Evolutionary conservation across 2,797 vertebrate genomes (phyloP).

Genomic region (Falco concolor): DNA sequence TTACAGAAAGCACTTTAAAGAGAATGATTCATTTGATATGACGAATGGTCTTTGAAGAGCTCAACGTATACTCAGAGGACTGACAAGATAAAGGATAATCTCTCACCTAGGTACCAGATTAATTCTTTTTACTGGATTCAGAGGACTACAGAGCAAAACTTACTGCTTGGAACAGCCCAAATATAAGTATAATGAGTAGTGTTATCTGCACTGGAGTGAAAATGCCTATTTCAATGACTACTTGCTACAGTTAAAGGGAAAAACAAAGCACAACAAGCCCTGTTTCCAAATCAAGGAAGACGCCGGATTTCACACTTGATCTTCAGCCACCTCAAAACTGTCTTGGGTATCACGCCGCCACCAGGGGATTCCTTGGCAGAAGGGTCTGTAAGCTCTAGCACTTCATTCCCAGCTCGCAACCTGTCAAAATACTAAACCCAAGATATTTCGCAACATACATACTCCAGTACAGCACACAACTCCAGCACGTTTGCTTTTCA

Average conservation of each 20-base stretch:
- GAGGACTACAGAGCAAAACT: background rate
- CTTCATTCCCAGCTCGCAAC: background rate
- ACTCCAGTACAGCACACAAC: background rate
- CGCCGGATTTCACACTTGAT: accelerated
- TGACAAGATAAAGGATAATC: background rate
- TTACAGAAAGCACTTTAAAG: background rate
- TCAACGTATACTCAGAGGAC: background rate
- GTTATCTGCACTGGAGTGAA: background rate
- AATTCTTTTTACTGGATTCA: background rate
- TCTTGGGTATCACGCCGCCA: accelerated
- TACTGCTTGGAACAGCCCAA: background rate
- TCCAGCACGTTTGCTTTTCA: background rate
- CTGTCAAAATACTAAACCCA: background rate
- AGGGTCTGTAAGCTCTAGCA: background rate
- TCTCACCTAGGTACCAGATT: background rate
- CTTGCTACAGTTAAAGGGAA: background rate
- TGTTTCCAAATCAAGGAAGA: background rate
- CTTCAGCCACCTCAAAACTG: background rate
- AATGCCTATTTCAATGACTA: background rate
- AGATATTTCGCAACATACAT: background rate
- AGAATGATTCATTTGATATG: background rate
- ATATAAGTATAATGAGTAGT: no score
- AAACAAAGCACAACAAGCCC: background rate
- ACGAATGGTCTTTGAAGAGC: background rate
- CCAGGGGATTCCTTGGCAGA: background rate